phyloP scores from a whole-genome alignment of 2,888 invertebrate genomes.

The Candidula unifasciata region DNA sequence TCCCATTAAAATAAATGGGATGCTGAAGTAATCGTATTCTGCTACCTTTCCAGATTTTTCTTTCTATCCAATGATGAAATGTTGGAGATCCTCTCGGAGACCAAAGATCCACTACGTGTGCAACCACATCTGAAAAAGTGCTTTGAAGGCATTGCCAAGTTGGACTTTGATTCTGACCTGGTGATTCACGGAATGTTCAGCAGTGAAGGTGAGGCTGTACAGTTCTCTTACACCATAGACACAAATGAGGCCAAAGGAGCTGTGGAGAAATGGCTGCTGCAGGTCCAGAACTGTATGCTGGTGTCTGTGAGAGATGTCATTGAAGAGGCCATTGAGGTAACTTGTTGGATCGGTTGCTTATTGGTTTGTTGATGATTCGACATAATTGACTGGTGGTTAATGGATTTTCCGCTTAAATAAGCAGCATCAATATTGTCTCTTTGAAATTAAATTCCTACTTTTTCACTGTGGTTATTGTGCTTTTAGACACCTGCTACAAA shows the following conservation, averaged over 20 bases:
- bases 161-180: constrained; percentile 90
- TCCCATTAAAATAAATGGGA: no score
- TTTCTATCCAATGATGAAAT: constrained; percentile 79
- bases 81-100: constrained; percentile 78
- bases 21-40: no score
- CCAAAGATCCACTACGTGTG: constrained; percentile 78
- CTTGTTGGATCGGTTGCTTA: constrained; percentile 22
- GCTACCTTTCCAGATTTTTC: constrained; percentile 73
- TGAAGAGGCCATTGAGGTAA: constrained; percentile 80
- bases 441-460: no score
- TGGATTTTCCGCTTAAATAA: no score
- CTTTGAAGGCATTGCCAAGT: constrained; percentile 87
- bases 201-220: constrained; percentile 85
- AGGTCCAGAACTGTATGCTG: constrained; percentile 89
- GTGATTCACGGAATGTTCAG: constrained; percentile 93
- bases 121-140: constrained; percentile 79
- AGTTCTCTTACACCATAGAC: constrained; percentile 85
- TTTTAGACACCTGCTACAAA: no score
- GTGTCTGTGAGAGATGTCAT: constrained; percentile 84
- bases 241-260: constrained; percentile 88
- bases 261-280: constrained; percentile 90
- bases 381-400: no score
- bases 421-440: no score
- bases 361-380: neutral
- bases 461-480: no score